Conservation (phyloP, 2,888 invertebrate species). For the Hermaeophaga mercurialis region DNA sequence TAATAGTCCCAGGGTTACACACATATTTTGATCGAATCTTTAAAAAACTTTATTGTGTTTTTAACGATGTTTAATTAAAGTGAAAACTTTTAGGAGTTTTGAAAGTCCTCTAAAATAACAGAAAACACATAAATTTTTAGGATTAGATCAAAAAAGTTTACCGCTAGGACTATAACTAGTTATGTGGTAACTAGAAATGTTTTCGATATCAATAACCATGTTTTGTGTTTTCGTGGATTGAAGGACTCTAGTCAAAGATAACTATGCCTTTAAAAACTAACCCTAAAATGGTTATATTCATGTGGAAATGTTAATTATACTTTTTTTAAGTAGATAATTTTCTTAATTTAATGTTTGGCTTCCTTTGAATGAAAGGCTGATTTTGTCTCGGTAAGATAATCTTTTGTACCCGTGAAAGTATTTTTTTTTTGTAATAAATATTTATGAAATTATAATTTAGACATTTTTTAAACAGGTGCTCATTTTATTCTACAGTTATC, state of each 20-base stretch:
- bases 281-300: constrained; percentile 1
- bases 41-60: background rate
- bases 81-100: too few relatives aligned
- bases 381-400: constrained; percentile 40
- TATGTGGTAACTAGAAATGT: background rate
- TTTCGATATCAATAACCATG: background rate
- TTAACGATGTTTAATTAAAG: too few relatives aligned
- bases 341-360: constrained; percentile 46
- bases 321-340: constrained; percentile 36
- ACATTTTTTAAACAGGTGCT: background rate
- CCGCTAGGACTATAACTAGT: background rate
- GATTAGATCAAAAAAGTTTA: too few relatives aligned
- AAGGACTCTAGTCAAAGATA: constrained; percentile 10
- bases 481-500: too few relatives aligned
- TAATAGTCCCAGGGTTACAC: background rate
- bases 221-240: too few relatives aligned
- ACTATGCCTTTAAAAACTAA: constrained; percentile 1
- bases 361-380: constrained; percentile 53
- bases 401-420: constrained; percentile 10
- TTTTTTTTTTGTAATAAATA: constrained; percentile 18
- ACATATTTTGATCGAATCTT: background rate
- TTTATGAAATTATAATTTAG: constrained; percentile 5
- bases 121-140: too few relatives aligned
- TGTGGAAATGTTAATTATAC: constrained; percentile 8
- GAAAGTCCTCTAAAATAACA: too few relatives aligned